These are phyloP conservation scores for Lanius ludovicianus DNA, from an alignment of 2,113 vertebrate genomes.

Conservation along the genomic window DNA sequence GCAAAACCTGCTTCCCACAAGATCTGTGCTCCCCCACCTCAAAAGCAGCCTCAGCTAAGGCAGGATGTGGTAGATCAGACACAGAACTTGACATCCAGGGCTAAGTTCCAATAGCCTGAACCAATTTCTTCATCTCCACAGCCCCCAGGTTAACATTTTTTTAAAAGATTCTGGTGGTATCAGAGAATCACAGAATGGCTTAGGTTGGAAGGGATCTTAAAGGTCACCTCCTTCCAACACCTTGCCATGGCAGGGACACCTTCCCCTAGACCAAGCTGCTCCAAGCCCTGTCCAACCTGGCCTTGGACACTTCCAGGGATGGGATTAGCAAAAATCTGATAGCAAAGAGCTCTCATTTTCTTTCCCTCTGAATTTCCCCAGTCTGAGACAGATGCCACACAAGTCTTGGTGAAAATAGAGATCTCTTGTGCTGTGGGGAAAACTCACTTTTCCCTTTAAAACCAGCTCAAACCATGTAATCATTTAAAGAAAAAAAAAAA, in stretches of 20 bases:
- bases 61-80: background rate
- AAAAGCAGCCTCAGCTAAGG: background rate
- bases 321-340: background rate
- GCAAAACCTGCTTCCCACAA: background rate
- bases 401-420: background rate
- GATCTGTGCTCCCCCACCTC: background rate
- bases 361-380: background rate
- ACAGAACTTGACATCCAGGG: background rate
- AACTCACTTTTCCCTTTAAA: background rate
- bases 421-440: background rate
- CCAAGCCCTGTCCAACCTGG: background rate
- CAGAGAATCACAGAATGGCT: background rate
- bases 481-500: background rate
- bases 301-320: background rate
- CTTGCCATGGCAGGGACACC: background rate
- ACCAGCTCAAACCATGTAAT: background rate
- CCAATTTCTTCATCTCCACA: background rate
- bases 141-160: background rate
- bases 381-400: background rate
- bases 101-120: background rate
- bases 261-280: background rate
- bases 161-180: background rate
- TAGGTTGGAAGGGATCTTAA: background rate
- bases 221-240: background rate
- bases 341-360: background rate